These are phyloP conservation scores for Nesogale talazaci DNA, from an alignment of 2,113 vertebrate genomes.

Conservation along the genomic window DNA sequence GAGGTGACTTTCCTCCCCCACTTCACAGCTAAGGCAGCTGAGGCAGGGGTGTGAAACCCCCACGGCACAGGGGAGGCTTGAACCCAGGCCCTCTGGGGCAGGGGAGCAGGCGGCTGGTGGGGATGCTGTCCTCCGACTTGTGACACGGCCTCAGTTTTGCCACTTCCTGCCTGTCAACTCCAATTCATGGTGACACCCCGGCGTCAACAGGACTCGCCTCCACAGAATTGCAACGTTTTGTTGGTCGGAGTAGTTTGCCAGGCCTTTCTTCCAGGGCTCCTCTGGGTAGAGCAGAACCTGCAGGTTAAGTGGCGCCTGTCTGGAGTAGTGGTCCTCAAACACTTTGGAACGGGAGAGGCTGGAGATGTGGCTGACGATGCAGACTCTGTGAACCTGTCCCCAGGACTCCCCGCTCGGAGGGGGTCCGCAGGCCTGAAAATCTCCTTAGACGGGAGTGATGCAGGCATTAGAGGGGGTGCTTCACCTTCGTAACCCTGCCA, in stretches of 20 bases:
- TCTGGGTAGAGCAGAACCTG: background rate
- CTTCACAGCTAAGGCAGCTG: background rate
- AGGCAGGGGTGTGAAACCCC: background rate
- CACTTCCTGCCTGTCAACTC: background rate
- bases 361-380: background rate
- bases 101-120: background rate
- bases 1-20: background rate
- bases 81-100: background rate
- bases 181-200: background rate
- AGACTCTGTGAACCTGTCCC: background rate
- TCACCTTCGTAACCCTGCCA: no score
- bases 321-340: background rate
- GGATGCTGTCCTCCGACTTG: background rate
- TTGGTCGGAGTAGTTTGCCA: background rate
- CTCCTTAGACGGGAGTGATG: background rate
- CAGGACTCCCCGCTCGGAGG: background rate
- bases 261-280: background rate
- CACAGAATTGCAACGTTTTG: background rate
- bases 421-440: no score
- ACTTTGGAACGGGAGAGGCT: background rate
- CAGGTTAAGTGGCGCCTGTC: background rate
- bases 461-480: background rate
- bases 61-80: background rate
- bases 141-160: no score
- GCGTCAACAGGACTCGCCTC: background rate